phyloP scores from a whole-genome alignment of 2,113 vertebrate species.

The Perca fluviatilis region DNA sequence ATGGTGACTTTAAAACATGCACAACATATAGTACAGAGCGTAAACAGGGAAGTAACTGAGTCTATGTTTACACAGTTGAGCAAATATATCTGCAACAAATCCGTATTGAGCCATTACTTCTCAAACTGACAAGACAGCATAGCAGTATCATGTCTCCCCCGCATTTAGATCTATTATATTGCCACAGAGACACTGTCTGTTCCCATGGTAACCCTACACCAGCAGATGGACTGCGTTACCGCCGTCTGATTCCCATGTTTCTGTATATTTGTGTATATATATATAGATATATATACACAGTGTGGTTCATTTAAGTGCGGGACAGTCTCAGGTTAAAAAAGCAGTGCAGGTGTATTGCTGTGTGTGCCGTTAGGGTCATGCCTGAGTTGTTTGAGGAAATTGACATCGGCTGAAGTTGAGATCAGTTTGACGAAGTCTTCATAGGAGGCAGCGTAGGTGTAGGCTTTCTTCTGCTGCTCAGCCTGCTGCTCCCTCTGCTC shows the following conservation, averaged over 20 bases:
- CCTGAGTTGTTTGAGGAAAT: conserved; percentile 99
- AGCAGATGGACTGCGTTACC: conserved; percentile 30
- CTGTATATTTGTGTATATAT: background rate
- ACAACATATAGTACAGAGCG: background rate
- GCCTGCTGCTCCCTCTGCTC: conserved; percentile 95
- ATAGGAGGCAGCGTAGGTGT: conserved; percentile 97
- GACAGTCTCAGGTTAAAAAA: background rate
- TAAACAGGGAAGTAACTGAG: background rate
- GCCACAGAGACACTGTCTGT: conserved; percentile 55
- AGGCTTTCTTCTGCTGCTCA: conserved; percentile 96
- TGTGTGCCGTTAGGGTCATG: conserved; percentile 2
- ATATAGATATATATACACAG: background rate
- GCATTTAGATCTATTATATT: conserved; percentile 28
- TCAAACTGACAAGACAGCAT: conserved; percentile 29
- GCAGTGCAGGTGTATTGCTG: background rate
- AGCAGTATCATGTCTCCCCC: conserved; percentile 2
- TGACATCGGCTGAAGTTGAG: conserved; percentile 92
- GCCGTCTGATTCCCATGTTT: conserved; percentile 24
- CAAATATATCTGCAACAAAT: background rate
- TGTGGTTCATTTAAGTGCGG: background rate
- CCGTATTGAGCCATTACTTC: background rate
- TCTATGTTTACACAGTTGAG: background rate
- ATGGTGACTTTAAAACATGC: background rate
- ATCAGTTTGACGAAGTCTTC: conserved; percentile 99
- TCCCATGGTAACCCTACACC: conserved; percentile 70